These are phyloP conservation scores for Baronia brevicornis DNA, from an alignment of 2,888 invertebrate genomes.

Conservation along the genomic window DNA sequence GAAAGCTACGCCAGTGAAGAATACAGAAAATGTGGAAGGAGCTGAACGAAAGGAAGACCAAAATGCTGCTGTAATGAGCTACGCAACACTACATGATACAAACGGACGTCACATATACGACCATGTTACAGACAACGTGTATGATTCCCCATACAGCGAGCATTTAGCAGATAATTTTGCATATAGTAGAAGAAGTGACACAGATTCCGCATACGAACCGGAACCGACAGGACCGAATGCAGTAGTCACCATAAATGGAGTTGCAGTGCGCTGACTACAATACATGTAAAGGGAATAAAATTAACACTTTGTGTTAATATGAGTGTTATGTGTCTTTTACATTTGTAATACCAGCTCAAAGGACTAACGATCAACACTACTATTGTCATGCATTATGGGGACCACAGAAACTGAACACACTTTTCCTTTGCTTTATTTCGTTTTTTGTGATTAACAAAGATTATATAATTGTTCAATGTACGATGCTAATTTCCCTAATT, in stretches of 20 bases:
- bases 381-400: conserved; percentile 1
- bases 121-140: conserved; percentile 79
- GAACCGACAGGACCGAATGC: conserved; percentile 78
- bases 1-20: conserved; percentile 90
- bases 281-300: neutral
- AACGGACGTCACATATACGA: conserved; percentile 73
- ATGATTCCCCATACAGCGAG: conserved; percentile 85
- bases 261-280: conserved; percentile 84
- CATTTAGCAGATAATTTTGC: conserved; percentile 63
- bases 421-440: too few species aligned
- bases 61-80: conserved; percentile 92
- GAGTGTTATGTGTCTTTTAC: conserved; percentile 10
- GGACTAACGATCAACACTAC: conserved; percentile 17
- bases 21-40: conserved; percentile 91
- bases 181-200: conserved; percentile 61
- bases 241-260: conserved; percentile 91
- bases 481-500: too few species aligned
- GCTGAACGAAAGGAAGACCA: conserved; percentile 91
- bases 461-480: too few species aligned
- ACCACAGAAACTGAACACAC: too few species aligned
- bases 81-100: conserved; percentile 85
- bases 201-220: conserved; percentile 77
- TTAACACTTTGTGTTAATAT: conserved; percentile 9
- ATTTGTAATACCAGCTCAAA: conserved; percentile 18
- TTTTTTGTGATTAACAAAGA: too few species aligned